Percentiles rank a stretch among this genome's conserved stretches.
Evolutionary conservation across 2,113 vertebrate genomes (phyloP).

Genomic region (Lepus americanus): DNA sequence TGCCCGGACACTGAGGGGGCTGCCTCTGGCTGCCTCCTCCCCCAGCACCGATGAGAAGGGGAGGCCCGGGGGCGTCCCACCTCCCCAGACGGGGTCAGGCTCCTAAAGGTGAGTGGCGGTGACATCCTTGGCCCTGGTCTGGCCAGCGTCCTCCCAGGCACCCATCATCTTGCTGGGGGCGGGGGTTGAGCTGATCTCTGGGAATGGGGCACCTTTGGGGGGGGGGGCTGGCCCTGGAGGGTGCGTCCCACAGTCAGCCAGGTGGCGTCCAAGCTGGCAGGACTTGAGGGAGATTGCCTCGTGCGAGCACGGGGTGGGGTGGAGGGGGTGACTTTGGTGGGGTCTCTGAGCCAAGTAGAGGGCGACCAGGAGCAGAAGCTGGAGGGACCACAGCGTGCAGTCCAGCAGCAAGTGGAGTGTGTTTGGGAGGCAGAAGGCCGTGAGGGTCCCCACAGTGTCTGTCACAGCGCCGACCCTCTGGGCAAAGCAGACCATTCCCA

Average conservation of each 20-base stretch:
- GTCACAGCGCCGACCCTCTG: neutral
- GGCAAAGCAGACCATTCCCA: neutral
- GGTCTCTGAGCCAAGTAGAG: neutral
- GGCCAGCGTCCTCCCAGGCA: neutral
- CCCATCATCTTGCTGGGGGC: neutral
- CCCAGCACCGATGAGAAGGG: conserved; percentile 35
- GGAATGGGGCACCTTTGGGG: neutral
- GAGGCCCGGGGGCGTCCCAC: neutral
- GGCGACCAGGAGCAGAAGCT: neutral
- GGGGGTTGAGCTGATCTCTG: neutral
- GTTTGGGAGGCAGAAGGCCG: neutral
- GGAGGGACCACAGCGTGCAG: neutral
- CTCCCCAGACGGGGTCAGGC: neutral
- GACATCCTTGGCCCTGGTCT: neutral
- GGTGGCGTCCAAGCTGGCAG: neutral
- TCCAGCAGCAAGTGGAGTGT: neutral
- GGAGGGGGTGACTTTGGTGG: neutral
- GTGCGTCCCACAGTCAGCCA: neutral
- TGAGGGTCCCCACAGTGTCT: neutral
- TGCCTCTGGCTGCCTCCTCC: conserved; percentile 47
- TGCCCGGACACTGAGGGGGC: neutral
- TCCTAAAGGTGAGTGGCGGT: conserved; percentile 62
- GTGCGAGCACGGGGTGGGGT: neutral
- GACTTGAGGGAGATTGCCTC: neutral
- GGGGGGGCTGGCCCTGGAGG: neutral